Evolutionary conservation across 2,797 vertebrate species (phyloP), one percentile per base, ranked within the genome.

Genomic region (Catostomus latipinnis): DNA sequence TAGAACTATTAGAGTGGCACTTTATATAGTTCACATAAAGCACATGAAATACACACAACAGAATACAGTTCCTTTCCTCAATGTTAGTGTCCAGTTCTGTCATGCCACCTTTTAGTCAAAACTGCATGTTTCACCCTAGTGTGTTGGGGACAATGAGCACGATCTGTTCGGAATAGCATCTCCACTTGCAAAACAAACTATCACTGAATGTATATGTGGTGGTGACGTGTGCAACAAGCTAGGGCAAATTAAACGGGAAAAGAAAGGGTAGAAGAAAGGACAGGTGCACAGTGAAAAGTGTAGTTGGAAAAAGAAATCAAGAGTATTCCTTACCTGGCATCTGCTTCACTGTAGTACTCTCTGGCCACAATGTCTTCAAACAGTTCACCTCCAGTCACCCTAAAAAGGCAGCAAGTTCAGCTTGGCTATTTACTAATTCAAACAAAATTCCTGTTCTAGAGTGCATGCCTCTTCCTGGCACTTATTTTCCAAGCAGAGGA

Each of bases 361-460:
- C 97, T 95, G 82, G 97, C 97, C 88, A 99, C 97, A 83, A 99
- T 99, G 91, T 99, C 97, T 90, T 99, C 97, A 91, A 99, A 99
- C 78, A 99, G 90, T 89, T 99, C 97, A 78, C 97, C 97, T 88
- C 97, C 97, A 56, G 97, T 99, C 85, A 98, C 97, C 94, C 97
- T 99, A 71, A 69, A 22, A 83, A 81, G 75, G 79, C 49, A 78
- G 67, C 10, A 71, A 71, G 67, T 71, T 78, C 49, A 78, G n/a
- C 16, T 56, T 18, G 48, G 49, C 18, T 43, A 63, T 65, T 66
- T 16, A 16, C 71, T 65, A 53, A 68, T 52, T 78, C 18, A 69
- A 74, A 82, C 63, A 61, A 50, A 67, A 75, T 78, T 75, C 63
- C 75, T 54, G 58, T 46, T 71, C 58, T 63, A 56, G 4, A 73